These are phyloP conservation scores for Anastrepha ludens DNA, from an alignment of 1,140 invertebrate genomes.

Conservation along the genomic window DNA sequence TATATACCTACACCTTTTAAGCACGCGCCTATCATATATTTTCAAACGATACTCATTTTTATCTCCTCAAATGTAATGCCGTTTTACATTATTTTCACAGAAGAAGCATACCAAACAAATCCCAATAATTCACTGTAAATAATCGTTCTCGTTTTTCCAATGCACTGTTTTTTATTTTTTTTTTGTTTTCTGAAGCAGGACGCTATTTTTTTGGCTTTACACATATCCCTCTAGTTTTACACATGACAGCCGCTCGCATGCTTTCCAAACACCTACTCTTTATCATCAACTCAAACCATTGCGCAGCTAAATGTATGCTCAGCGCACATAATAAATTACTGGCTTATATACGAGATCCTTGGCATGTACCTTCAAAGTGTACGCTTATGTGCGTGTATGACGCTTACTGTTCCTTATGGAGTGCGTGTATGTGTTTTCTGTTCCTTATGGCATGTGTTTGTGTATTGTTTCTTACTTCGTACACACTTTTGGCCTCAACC, in stretches of 20 bases:
- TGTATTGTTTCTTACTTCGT: background rate
- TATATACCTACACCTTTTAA: too few species aligned
- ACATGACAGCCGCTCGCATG: background rate
- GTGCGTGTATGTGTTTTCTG: background rate
- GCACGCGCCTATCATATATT: background rate
- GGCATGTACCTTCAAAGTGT: background rate
- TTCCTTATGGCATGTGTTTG: background rate
- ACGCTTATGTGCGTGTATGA: background rate
- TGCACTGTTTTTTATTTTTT: background rate
- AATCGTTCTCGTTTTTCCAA: slow-evolving; percentile 14
- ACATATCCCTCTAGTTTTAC: background rate
- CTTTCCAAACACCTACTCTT: too few species aligned
- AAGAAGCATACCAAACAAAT: slow-evolving; percentile 4
- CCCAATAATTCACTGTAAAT: slow-evolving; percentile 30
- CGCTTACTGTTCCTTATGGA: background rate
- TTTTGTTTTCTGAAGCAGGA: background rate
- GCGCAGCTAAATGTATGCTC: background rate
- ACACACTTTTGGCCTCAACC: slow-evolving; percentile 2
- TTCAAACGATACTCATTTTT: background rate
- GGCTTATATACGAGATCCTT: background rate
- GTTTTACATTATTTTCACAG: background rate
- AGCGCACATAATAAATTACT: slow-evolving; percentile 17
- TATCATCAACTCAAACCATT: background rate
- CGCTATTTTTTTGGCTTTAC: background rate
- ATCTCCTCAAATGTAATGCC: background rate